Base-by-base conservation (phyloP, 2,888 invertebrate species). In the Ametastegia equiseti region DNA sequence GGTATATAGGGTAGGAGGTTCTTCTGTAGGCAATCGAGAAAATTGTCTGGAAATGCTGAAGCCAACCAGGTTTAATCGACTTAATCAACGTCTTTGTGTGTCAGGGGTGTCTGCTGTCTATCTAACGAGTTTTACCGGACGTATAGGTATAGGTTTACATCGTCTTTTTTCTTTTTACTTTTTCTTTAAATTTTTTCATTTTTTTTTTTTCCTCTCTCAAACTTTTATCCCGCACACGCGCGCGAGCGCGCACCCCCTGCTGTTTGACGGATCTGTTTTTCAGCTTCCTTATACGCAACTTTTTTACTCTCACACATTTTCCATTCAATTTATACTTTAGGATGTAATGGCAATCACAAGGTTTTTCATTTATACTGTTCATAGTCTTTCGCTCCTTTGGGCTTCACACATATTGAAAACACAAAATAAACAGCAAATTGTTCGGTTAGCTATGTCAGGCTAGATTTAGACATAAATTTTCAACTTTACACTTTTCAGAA, bases 21-120 rank as follows among this genome's bases (percentile, higher is more conserved):
- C n/a, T n/a, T n/a, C n/a, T n/a, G n/a, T n/a, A 45, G 78, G 78
- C 78, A 78, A 78, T 78, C 63, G 78, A 78, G 78, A 78, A 78
- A 78, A 78, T 78, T 78, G 78, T 78, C 78, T 78, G 78, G 60
- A 78, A 78, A 78, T 45, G 63, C 39, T 57, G 78, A 60, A 78
- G 63, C 78, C 63, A 78, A 78, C 60, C 60, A 78, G 78, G 78
- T 63, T 78, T 78, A 78, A 78, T 78, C 78, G 78, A 78, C 78
- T 78, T 78, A 78, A 78, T 78, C 78, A 78, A 78, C 78, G 78
- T 78, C 78, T 78, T 78, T 78, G 78, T 78, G 42, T 39, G 63
- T 78, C 78, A 60, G 42, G 78, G 63, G 60, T 78, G 60, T 60
- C 63, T 78, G 54, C 27, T 13, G 78, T n/a, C n/a, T n/a, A n/a